Evolutionary conservation across 2,888 invertebrate species (phyloP).

Genomic region (Mongoloraphidia duomilia): DNA sequence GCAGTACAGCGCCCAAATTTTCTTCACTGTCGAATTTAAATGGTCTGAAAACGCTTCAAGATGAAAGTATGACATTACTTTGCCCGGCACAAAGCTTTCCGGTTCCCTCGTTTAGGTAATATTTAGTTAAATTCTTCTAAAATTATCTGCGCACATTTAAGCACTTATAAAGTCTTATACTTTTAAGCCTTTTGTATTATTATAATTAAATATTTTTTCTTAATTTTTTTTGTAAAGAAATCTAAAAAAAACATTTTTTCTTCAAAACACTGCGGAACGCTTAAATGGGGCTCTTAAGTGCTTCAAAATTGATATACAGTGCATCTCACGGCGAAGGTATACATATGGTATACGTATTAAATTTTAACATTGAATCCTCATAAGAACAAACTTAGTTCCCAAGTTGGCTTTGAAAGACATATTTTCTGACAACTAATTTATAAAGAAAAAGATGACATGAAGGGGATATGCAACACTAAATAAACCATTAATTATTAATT

Average conservation of each 20-base stretch:
- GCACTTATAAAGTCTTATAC: too few species aligned
- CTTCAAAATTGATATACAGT: too few species aligned
- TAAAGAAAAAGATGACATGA: too few species aligned
- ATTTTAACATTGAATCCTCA: too few species aligned
- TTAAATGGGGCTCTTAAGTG: not conserved
- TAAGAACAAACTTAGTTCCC: too few species aligned
- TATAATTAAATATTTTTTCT: conserved; percentile 1
- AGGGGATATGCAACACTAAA: too few species aligned
- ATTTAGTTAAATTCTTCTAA: not conserved
- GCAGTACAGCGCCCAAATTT: conserved; percentile 43
- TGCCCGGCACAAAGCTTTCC: conserved; percentile 55
- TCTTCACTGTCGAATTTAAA: conserved; percentile 35
- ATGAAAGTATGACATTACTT: conserved; percentile 37
- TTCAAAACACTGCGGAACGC: not conserved
- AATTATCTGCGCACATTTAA: conserved; percentile 1
- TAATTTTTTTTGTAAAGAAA: conserved; percentile 9
- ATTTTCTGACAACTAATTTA: too few species aligned
- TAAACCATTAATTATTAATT: too few species aligned
- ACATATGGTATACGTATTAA: too few species aligned
- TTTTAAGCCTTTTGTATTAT: too few species aligned
- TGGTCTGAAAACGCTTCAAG: conserved; percentile 14
- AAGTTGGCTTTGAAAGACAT: too few species aligned
- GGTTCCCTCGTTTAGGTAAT: conserved; percentile 23
- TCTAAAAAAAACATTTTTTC: not conserved
- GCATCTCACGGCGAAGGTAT: too few species aligned